Conservation (phyloP, 2,888 invertebrate genomes). For the Sylvicola cinctus region DNA sequence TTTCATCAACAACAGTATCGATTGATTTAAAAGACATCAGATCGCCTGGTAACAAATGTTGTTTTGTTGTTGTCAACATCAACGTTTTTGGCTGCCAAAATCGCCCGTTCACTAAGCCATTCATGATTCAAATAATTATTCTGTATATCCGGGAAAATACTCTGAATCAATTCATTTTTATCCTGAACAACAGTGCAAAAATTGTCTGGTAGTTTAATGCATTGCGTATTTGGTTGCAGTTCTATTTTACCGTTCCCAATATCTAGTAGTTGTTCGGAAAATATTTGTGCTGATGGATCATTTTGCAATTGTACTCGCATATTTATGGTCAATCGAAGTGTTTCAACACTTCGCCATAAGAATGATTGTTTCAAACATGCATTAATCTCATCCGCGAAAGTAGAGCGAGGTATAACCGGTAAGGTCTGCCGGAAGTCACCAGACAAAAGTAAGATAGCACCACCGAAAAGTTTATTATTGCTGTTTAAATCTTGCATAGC, state of each 20-base stretch:
- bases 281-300: conserved; percentile 8
- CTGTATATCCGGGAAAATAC: conserved; percentile 13
- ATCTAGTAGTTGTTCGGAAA: conserved; percentile 6
- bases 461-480: conserved; percentile 12
- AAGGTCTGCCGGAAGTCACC: conserved; percentile 17
- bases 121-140: conserved; percentile 11
- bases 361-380: conserved; percentile 6
- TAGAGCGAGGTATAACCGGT: conserved; percentile 13
- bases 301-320: conserved; percentile 12
- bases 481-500: conserved; percentile 11
- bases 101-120: conserved; percentile 9
- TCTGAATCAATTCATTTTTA: conserved; percentile 10
- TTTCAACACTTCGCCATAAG: conserved; percentile 9
- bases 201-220: conserved; percentile 9
- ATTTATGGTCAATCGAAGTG: conserved; percentile 10
- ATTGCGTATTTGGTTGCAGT: conserved; percentile 4
- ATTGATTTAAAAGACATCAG: conserved; percentile 6
- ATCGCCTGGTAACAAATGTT: conserved; percentile 4
- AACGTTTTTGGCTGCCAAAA: conserved; percentile 8
- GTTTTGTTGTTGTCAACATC: conserved; percentile 8
- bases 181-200: conserved; percentile 10
- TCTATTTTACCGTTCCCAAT: conserved; percentile 10
- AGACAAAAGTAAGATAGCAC: conserved; percentile 13
- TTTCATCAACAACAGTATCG: conserved; percentile 4
- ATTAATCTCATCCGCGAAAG: conserved; percentile 5